Evolutionary conservation across 2,888 invertebrate species (phyloP).

Genomic region (Sarcophaga variegata): DNA sequence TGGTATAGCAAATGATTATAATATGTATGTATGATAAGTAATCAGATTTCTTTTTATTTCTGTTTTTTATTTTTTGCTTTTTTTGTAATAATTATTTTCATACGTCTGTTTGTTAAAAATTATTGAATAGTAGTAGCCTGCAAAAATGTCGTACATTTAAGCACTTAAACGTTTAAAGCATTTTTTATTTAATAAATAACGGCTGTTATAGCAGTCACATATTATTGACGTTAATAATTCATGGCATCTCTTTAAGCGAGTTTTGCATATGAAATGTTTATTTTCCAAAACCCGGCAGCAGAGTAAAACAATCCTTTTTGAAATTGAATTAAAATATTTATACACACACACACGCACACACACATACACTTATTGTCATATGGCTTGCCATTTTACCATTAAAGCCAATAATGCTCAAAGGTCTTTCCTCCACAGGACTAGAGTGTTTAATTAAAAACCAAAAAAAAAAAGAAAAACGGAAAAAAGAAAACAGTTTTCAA

Average conservation of each 20-base stretch:
- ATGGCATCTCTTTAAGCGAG: conserved; percentile 13
- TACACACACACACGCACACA: no score
- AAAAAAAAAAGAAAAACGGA: not conserved
- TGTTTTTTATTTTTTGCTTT: conserved; percentile 1
- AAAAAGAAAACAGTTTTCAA: not conserved
- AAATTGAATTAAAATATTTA: conserved; percentile 32
- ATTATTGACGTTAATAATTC: conserved; percentile 30
- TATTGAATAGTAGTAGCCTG: not conserved
- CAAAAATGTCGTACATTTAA: not conserved
- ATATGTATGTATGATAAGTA: not conserved
- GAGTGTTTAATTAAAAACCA: not conserved
- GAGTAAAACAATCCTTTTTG: conserved; percentile 3
- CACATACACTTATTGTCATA: not conserved
- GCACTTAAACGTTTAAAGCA: conserved; percentile 4
- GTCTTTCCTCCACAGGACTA: not conserved
- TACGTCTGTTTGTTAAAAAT: not conserved
- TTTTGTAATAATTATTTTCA: conserved; percentile 2
- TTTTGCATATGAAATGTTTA: conserved; percentile 31
- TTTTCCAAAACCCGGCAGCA: not conserved
- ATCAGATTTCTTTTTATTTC: conserved; percentile 7
- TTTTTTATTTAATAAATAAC: not conserved
- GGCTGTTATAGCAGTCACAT: conserved; percentile 6
- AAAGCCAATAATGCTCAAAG: not conserved
- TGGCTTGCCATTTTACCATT: not conserved
- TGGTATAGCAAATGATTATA: not conserved